phyloP scores from a whole-genome alignment of 2,797 vertebrate species.

The Myotis findleyi region DNA sequence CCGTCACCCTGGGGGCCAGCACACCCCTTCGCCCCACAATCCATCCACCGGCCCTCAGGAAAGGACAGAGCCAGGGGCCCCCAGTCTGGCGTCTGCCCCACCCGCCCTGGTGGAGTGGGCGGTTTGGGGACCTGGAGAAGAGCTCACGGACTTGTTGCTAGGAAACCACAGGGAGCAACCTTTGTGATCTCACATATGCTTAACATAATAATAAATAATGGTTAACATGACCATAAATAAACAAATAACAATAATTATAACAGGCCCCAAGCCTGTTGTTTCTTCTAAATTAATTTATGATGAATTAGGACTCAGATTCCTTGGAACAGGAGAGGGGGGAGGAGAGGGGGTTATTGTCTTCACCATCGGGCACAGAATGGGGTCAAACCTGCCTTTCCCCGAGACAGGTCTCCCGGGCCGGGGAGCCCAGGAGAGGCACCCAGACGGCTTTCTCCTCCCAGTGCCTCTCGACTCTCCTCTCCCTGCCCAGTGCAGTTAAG shows the following conservation, averaged over 20 bases:
- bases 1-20: background rate
- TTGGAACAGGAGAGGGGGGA: conserved; percentile 74
- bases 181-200: conserved; percentile 85
- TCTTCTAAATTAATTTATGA: conserved; percentile 88
- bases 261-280: conserved; percentile 87
- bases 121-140: conserved; percentile 37
- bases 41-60: background rate
- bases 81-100: fast-evolving
- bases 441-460: conserved; percentile 67
- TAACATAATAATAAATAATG: conserved; percentile 81
- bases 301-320: conserved; percentile 85
- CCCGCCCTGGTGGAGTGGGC: background rate
- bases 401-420: background rate
- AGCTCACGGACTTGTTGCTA: conserved; percentile 85
- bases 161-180: conserved; percentile 83
- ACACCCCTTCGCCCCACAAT: background rate
- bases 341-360: conserved; percentile 55
- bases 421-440: conserved; percentile 10
- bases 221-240: conserved; percentile 87
- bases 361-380: conserved; percentile 50
- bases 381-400: conserved; percentile 60
- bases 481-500: conserved; percentile 85
- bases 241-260: conserved; percentile 89
- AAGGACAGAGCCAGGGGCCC: fast-evolving
- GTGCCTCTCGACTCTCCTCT: conserved; percentile 65